These are phyloP conservation scores for Drosophila insularis DNA, from an alignment of 1,140 invertebrate species.

Conservation along the genomic window DNA sequence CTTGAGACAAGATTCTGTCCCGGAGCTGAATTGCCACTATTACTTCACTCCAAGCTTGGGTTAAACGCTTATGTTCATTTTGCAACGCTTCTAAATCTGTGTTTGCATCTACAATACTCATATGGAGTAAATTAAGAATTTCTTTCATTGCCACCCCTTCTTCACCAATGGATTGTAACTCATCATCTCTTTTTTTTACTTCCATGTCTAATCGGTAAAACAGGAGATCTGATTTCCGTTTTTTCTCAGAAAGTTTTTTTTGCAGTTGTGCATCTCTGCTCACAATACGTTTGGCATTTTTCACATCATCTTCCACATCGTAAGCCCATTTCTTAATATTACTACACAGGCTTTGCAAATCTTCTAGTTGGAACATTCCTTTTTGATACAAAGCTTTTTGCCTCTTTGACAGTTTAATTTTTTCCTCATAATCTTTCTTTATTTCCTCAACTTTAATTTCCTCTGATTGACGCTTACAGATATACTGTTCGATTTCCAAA, in stretches of 20 bases:
- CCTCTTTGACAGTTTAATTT: slow-evolving; percentile 71
- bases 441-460: slow-evolving; percentile 68
- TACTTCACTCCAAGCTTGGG: slow-evolving; percentile 89
- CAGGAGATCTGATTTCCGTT: slow-evolving; percentile 84
- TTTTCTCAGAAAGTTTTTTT: slow-evolving; percentile 83
- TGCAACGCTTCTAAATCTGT: slow-evolving; percentile 88
- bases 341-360: slow-evolving; percentile 77
- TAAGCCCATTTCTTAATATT: slow-evolving; percentile 84
- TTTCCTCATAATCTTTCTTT: slow-evolving; percentile 81
- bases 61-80: slow-evolving; percentile 86
- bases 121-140: slow-evolving; percentile 82
- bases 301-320: slow-evolving; percentile 83
- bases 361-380: slow-evolving; percentile 82
- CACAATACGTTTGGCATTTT: slow-evolving; percentile 83
- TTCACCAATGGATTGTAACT: slow-evolving; percentile 82
- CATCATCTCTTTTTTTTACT: slow-evolving; percentile 83
- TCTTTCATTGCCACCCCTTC: slow-evolving; percentile 83
- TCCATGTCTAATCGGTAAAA: slow-evolving; percentile 84
- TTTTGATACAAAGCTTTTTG: slow-evolving; percentile 81
- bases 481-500: slow-evolving; percentile 81
- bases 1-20: slow-evolving; percentile 86
- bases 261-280: slow-evolving; percentile 83
- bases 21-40: slow-evolving; percentile 87
- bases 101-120: slow-evolving; percentile 85
- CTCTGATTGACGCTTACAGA: slow-evolving; percentile 78